Conservation (phyloP, 64 coral and sea anemone species). For the Acropora tenuis region DNA sequence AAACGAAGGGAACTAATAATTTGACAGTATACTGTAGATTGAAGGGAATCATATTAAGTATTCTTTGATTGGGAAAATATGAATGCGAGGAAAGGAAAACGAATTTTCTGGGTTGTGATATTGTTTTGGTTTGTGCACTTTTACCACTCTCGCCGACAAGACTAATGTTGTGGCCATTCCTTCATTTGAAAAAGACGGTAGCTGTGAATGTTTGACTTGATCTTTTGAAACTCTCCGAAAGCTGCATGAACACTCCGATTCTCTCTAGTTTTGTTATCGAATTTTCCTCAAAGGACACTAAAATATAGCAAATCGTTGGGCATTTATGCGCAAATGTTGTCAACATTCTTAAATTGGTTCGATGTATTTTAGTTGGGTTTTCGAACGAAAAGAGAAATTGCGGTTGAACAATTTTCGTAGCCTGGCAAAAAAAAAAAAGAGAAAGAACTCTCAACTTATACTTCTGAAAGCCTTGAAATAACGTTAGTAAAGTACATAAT, state of each 20-base stretch:
- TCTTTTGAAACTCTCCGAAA: background rate
- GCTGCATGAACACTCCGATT: background rate
- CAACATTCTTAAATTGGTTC: background rate
- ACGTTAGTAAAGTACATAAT: too few relatives aligned
- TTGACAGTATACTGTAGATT: too few relatives aligned
- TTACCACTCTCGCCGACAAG: background rate
- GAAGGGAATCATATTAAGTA: background rate
- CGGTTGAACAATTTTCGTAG: too few relatives aligned
- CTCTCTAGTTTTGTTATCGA: background rate
- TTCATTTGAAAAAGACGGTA: background rate
- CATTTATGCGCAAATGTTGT: background rate
- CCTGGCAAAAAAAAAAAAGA: too few relatives aligned
- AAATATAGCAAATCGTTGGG: background rate
- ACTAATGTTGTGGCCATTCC: background rate
- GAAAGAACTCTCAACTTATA: too few relatives aligned
- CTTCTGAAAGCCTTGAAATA: too few relatives aligned
- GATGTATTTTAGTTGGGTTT: too few relatives aligned
- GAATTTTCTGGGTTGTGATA: background rate
- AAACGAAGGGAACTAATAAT: too few relatives aligned
- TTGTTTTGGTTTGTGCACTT: background rate
- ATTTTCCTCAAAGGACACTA: background rate
- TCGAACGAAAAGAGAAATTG: background rate
- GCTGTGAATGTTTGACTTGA: slow-evolving; percentile 30
- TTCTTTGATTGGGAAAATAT: background rate
- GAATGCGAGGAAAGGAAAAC: background rate